Conservation (phyloP, 1,140 invertebrate species). For the Drosophila triauraria region DNA sequence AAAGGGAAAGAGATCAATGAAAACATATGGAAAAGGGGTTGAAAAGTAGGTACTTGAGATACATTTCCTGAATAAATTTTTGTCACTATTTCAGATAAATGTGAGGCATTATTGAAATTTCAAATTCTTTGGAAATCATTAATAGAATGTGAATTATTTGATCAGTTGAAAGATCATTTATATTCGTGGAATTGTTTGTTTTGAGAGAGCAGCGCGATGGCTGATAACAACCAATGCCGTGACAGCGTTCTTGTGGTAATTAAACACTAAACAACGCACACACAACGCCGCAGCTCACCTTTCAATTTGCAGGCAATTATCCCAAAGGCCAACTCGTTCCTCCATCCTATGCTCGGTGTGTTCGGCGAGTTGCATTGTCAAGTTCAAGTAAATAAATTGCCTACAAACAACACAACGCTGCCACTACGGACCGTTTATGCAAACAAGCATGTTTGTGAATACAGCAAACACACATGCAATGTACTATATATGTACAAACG, state of each 20-base stretch:
- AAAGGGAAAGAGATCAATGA: neutral
- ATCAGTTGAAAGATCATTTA: neutral
- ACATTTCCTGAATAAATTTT: neutral
- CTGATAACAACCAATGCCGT: constrained; percentile 6
- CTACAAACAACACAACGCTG: constrained; percentile 22
- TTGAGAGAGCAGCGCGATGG: neutral
- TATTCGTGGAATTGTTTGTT: neutral
- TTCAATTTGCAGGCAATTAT: constrained; percentile 44
- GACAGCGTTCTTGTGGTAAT: constrained; percentile 25
- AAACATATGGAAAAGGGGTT: neutral
- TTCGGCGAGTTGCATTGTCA: constrained; percentile 65
- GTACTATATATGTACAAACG: constrained; percentile 11
- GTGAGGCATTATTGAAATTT: neutral
- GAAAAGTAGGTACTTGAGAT: neutral
- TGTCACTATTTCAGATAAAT: no score
- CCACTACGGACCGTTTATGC: constrained; percentile 42
- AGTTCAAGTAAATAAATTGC: constrained; percentile 76
- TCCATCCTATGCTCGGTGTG: constrained; percentile 26
- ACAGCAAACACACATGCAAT: constrained; percentile 19
- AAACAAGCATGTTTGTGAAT: constrained; percentile 44
- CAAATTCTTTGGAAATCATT: neutral
- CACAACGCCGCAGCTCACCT: constrained; percentile 3
- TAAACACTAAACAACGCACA: constrained; percentile 4
- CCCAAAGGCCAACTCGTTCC: constrained; percentile 40
- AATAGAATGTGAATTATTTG: neutral